phyloP scores from a whole-genome alignment of 2,888 invertebrate genomes.

The Spatulosminthurus flaviceps region DNA sequence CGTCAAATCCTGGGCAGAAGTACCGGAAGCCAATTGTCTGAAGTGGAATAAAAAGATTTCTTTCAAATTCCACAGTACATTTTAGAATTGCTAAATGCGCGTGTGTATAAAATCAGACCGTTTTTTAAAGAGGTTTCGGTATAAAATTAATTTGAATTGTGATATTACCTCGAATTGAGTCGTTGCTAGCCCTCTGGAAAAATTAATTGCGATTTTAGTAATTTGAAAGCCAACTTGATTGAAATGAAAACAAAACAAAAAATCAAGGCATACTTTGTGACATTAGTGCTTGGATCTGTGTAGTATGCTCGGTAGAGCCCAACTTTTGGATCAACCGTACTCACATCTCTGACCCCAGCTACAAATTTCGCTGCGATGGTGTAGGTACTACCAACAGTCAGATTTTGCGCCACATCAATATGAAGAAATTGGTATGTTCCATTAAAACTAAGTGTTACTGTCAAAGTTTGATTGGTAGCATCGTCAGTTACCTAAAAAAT shows the following conservation, averaged over 20 bases:
- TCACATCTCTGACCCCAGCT: background rate
- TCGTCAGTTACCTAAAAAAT: background rate
- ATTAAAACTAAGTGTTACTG: background rate
- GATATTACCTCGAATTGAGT: conserved; percentile 55
- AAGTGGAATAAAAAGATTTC: background rate
- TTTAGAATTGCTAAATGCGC: too few relatives aligned
- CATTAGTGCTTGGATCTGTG: conserved; percentile 20
- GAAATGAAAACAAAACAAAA: background rate
- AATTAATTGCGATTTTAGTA: too few relatives aligned
- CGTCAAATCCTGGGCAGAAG: conserved; percentile 57
- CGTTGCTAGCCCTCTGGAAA: conserved; percentile 52
- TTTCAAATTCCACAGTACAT: too few relatives aligned
- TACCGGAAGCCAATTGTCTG: conserved; percentile 28
- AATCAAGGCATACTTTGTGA: background rate
- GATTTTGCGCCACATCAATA: background rate
- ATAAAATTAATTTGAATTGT: too few relatives aligned
- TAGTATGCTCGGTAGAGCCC: conserved; percentile 44
- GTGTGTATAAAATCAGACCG: too few relatives aligned
- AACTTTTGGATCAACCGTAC: background rate
- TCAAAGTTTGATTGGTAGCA: background rate
- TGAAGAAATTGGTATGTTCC: too few relatives aligned
- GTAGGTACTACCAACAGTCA: background rate
- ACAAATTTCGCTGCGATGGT: background rate
- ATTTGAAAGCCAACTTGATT: background rate
- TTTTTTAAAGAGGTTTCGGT: too few relatives aligned